These are phyloP conservation scores for Gadopsis marmoratus DNA, from an alignment of 2,797 vertebrate genomes.

Conservation along the genomic window DNA sequence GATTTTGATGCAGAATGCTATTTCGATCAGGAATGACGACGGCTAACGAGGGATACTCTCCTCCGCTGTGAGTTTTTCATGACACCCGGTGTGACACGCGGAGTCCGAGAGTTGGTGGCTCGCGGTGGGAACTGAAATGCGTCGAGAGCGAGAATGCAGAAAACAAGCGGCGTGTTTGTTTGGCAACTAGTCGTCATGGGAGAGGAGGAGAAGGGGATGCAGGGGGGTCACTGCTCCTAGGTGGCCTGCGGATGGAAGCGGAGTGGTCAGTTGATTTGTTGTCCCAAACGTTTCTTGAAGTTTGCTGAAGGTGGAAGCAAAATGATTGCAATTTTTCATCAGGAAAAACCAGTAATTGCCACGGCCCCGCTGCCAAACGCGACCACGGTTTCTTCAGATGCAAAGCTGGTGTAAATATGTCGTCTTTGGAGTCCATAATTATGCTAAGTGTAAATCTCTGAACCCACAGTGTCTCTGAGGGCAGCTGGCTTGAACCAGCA, in stretches of 20 bases:
- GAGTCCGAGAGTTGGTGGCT: conserved; percentile 19
- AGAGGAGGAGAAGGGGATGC: conserved; percentile 20
- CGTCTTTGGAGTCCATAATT: conserved; percentile 74
- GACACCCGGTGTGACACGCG: conserved; percentile 35
- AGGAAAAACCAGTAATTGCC: conserved; percentile 78
- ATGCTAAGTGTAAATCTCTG: conserved; percentile 75
- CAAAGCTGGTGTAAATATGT: conserved; percentile 71
- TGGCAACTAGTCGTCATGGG: conserved; percentile 42
- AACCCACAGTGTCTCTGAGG: conserved; percentile 62
- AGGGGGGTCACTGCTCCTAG: conserved; percentile 69
- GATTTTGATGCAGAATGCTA: conserved; percentile 72
- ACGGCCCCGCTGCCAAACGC: conserved; percentile 52
- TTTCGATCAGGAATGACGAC: conserved; percentile 72
- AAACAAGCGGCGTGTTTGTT: conserved; percentile 68
- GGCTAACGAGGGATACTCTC: conserved; percentile 53
- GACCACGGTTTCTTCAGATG: conserved; percentile 70
- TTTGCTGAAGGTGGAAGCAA: conserved; percentile 79
- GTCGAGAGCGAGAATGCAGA: neutral
- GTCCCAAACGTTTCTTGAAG: conserved; percentile 75
- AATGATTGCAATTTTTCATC: conserved; percentile 75
- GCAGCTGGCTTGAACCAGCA: conserved; percentile 48
- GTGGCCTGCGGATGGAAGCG: conserved; percentile 84
- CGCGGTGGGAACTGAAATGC: conserved; percentile 37
- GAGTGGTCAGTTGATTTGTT: conserved; percentile 82
- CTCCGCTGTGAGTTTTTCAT: neutral